phyloP scores from a whole-genome alignment of 92 coral and sea anemone genomes.

The Bergia sp. region DNA sequence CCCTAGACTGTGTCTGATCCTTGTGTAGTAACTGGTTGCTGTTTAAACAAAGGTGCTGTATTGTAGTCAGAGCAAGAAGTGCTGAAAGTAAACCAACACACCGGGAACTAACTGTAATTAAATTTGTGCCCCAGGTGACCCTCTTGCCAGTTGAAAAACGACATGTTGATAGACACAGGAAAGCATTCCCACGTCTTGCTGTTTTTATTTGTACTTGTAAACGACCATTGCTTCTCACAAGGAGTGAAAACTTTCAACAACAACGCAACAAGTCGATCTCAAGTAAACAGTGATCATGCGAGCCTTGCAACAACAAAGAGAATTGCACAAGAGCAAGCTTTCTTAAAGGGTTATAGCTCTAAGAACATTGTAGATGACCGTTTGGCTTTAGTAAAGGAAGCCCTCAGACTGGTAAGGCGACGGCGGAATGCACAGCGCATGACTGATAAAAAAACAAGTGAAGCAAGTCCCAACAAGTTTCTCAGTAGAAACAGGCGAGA shows the following conservation, averaged over 20 bases:
- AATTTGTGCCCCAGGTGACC: neutral
- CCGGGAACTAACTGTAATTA: no score
- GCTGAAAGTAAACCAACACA: no score
- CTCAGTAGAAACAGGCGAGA: constrained; percentile 21
- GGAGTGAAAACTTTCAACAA: neutral
- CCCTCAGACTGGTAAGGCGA: constrained; percentile 4
- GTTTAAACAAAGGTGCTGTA: no score
- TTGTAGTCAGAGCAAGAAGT: no score
- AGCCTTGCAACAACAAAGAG: neutral
- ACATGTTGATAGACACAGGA: constrained; percentile 8
- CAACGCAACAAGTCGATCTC: neutral
- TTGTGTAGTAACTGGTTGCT: no score
- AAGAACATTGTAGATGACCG: neutral
- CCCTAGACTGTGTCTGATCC: no score
- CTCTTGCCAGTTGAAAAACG: neutral
- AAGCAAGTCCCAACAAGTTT: neutral
- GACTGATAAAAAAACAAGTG: neutral
- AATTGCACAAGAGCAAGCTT: neutral
- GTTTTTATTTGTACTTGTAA: neutral
- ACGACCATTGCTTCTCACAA: neutral
- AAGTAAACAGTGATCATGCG: no score
- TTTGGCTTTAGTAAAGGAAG: constrained; percentile 12
- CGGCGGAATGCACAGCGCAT: neutral
- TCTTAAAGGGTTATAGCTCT: neutral
- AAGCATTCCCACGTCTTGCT: neutral